Percentiles rank a stretch among this genome's conserved stretches.
phyloP scores from a whole-genome alignment of 2,797 vertebrate genomes.

The Aldrovandia affinis region DNA sequence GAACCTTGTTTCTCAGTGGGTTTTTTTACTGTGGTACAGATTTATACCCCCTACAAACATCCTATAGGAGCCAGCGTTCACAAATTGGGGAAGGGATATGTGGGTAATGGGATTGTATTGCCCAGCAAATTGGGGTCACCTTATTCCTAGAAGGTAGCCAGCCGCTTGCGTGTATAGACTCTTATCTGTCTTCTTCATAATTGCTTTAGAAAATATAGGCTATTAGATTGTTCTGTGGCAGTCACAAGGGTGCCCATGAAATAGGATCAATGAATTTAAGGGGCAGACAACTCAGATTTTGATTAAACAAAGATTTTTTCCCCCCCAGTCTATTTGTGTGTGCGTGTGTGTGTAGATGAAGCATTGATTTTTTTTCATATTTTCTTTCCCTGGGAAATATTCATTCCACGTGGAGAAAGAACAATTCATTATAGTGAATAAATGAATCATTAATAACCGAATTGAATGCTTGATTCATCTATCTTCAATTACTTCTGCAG shows the following conservation, averaged over 20 bases:
- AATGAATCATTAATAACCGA: no score
- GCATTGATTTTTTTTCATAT: background rate
- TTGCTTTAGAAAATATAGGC: conserved; percentile 21
- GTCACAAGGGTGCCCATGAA: background rate
- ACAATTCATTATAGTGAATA: no score
- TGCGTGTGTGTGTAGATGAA: background rate
- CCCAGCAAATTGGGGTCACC: conserved; percentile 4
- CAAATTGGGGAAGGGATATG: background rate
- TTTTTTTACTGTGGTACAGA: background rate
- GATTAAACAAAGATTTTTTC: background rate
- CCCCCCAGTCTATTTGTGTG: background rate
- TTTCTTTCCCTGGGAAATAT: background rate
- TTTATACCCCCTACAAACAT: background rate
- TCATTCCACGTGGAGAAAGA: no score
- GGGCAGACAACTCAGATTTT: background rate
- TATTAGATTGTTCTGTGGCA: background rate
- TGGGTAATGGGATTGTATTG: conserved; percentile 13
- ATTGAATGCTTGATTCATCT: no score
- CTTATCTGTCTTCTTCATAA: conserved; percentile 16
- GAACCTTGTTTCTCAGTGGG: background rate
- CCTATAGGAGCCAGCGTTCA: background rate
- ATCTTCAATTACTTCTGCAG: no score
- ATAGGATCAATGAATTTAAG: conserved; percentile 14
- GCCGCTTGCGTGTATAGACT: background rate
- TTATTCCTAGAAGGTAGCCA: background rate